phyloP scores from a whole-genome alignment of 1,140 invertebrate species.

The Calliopsis andreniformis region DNA sequence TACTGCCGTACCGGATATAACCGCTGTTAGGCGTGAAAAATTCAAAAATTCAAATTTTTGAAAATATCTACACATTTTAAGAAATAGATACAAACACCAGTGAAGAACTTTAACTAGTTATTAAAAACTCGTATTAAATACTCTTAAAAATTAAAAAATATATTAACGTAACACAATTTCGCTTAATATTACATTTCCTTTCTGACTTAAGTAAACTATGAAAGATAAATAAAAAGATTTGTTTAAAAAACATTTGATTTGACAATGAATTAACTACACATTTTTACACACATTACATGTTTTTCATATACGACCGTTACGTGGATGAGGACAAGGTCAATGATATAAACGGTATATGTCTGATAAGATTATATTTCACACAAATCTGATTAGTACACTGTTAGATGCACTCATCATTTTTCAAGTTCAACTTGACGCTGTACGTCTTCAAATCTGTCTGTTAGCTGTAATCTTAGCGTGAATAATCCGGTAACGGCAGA shows the following conservation, averaged over 20 bases:
- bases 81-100: too few species aligned
- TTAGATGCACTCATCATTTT: slow-evolving; percentile 1
- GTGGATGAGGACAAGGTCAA: background rate
- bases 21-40: background rate
- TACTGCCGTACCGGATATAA: too few species aligned
- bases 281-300: too few species aligned
- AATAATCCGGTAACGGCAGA: slow-evolving; percentile 1
- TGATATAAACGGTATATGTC: background rate
- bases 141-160: background rate
- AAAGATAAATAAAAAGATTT: too few species aligned
- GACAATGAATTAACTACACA: too few species aligned
- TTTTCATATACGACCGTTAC: background rate
- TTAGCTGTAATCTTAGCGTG: background rate
- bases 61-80: background rate
- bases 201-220: too few species aligned
- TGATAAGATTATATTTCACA: slow-evolving; percentile 30
- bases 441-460: background rate
- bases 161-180: background rate
- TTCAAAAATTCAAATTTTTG: background rate
- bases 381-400: slow-evolving; percentile 24
- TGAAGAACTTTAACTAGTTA: too few species aligned
- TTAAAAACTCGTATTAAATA: too few species aligned
- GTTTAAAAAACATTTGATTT: background rate
- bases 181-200: background rate
- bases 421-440: slow-evolving; percentile 14